These are phyloP conservation scores for Tinea trinotella DNA, from an alignment of 2,888 invertebrate species.

Conservation along the genomic window DNA sequence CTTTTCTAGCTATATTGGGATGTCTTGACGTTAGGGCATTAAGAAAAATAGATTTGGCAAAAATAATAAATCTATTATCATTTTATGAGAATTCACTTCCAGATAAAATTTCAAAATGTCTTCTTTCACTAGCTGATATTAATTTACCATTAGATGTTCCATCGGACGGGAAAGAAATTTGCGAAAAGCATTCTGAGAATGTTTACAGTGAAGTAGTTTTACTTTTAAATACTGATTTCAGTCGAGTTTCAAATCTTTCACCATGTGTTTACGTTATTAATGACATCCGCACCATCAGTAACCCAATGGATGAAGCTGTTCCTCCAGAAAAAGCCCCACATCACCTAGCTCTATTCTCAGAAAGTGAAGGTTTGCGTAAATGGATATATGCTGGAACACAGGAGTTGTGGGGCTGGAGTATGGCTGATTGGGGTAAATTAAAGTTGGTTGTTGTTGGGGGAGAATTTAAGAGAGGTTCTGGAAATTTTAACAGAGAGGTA, in stretches of 20 bases:
- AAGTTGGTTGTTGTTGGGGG: slow-evolving; percentile 52
- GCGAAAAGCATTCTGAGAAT: slow-evolving; percentile 41
- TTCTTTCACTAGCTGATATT: slow-evolving; percentile 31
- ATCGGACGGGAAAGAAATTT: slow-evolving; percentile 26
- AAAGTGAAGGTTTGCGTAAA: slow-evolving; percentile 36
- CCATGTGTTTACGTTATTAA: slow-evolving; percentile 44
- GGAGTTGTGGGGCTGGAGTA: slow-evolving; percentile 57
- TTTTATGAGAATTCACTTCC: slow-evolving; percentile 39
- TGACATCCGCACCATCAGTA: slow-evolving; percentile 1
- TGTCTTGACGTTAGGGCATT: slow-evolving; percentile 46
- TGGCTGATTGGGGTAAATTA: slow-evolving; percentile 45
- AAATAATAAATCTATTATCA: slow-evolving; percentile 34
- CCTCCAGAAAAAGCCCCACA: slow-evolving; percentile 29
- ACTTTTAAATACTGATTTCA: slow-evolving; percentile 35
- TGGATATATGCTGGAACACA: slow-evolving; percentile 53
- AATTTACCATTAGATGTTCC: slow-evolving; percentile 28
- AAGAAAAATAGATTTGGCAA: slow-evolving; percentile 31
- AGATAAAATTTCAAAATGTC: slow-evolving; percentile 41
- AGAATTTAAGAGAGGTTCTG: slow-evolving; percentile 50
- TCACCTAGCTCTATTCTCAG: slow-evolving; percentile 38
- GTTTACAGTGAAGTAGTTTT: slow-evolving; percentile 43
- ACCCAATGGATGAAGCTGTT: slow-evolving; percentile 25
- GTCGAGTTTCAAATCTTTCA: slow-evolving; percentile 33
- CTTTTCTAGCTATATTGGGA: slow-evolving; percentile 43
- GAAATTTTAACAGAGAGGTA: slow-evolving; percentile 46